Conservation (phyloP, 2,888 invertebrate genomes). For the Leucophora obtusa region DNA sequence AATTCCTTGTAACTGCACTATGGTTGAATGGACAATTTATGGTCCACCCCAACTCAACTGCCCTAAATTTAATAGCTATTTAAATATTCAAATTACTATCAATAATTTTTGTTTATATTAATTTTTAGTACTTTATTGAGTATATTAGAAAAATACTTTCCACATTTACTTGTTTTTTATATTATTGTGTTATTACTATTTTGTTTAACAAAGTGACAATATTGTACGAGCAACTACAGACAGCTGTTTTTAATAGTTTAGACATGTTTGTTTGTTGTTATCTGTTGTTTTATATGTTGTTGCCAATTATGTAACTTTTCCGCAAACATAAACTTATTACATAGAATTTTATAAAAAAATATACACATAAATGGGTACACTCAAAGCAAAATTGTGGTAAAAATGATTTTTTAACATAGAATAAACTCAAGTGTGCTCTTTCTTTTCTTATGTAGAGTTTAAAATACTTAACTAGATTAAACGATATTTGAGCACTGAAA, state of each 20-base stretch:
- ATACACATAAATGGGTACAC: background rate
- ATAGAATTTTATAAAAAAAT: background rate
- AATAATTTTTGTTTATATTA: no score
- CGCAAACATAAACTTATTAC: constrained; percentile 2
- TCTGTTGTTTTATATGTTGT: constrained; percentile 1
- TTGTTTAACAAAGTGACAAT: constrained; percentile 7
- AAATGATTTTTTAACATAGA: background rate
- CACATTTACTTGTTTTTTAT: background rate
- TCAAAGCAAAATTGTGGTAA: background rate
- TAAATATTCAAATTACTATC: no score
- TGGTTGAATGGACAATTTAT: no score
- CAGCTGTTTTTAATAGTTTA: constrained; percentile 30
- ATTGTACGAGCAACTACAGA: background rate
- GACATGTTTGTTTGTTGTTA: constrained; percentile 7
- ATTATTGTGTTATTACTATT: background rate
- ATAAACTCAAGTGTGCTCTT: no score
- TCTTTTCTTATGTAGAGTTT: no score
- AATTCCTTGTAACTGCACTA: no score
- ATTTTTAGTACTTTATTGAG: background rate
- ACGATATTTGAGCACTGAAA: no score
- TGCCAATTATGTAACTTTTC: constrained; percentile 1
- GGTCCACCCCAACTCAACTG: no score
- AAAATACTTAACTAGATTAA: no score
- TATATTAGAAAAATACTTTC: background rate
- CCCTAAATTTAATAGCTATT: no score